A percentile compares a stretch with the other conserved stretches of the same genome.
phyloP scores from a whole-genome alignment of 1,140 invertebrate species.

The Charaxes varanes region DNA sequence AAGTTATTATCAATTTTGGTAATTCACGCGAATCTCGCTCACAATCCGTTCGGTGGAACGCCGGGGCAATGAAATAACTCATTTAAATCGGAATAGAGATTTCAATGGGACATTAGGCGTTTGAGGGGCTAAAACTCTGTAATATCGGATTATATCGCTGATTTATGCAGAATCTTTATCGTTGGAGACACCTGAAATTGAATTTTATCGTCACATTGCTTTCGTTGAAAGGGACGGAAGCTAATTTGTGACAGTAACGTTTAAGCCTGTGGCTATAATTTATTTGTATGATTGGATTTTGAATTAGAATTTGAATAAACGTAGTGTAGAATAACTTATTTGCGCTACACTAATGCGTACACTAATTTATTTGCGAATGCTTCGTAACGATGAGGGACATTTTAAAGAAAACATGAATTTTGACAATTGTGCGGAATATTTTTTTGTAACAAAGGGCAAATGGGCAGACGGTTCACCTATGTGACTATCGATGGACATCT shows the following conservation, averaged over 20 bases:
- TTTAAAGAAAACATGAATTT: no score
- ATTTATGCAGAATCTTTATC: slow-evolving; percentile 73
- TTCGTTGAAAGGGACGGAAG: slow-evolving; percentile 19
- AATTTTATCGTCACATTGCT: slow-evolving; percentile 56
- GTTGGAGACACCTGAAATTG: slow-evolving; percentile 61
- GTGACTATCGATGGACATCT: no score
- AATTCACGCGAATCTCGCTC: slow-evolving; percentile 55
- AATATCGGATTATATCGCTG: slow-evolving; percentile 71
- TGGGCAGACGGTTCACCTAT: no score
- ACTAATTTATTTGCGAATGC: no score
- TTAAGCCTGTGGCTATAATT: slow-evolving; percentile 11
- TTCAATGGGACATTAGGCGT: slow-evolving; percentile 68
- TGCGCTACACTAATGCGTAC: no score
- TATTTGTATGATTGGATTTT: background rate
- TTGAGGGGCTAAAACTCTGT: slow-evolving; percentile 48
- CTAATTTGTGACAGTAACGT: no score
- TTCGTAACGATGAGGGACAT: no score
- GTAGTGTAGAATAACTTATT: no score
- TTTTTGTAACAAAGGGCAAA: no score
- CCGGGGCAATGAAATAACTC: slow-evolving; percentile 67
- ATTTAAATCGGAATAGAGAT: slow-evolving; percentile 71
- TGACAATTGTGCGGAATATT: no score
- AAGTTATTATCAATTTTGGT: slow-evolving; percentile 64
- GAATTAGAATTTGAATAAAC: background rate
- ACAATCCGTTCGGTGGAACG: slow-evolving; percentile 36